Percentiles rank a stretch among this genome's conserved stretches.
Evolutionary conservation across 2,888 invertebrate species (phyloP).

Genomic region (Ochropacha duplaris): DNA sequence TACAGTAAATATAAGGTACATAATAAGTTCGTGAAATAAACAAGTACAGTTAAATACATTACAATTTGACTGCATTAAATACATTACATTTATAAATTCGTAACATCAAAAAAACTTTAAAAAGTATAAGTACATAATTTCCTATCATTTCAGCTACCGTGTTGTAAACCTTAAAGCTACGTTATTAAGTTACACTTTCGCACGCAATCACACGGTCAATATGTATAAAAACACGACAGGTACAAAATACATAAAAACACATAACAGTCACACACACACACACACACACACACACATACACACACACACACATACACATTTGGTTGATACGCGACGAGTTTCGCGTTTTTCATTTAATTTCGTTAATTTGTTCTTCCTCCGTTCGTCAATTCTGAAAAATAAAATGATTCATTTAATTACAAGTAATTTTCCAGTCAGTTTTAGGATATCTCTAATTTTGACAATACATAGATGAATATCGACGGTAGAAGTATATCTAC

Average conservation of each 20-base stretch:
- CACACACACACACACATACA: conserved; percentile 22
- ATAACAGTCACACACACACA: conserved; percentile 17
- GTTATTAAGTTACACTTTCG: conserved; percentile 8
- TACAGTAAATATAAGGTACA: neutral
- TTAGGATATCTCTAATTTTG: too few species aligned
- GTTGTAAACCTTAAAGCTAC: conserved; percentile 1
- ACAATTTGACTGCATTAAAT: too few species aligned
- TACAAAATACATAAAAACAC: conserved; percentile 13
- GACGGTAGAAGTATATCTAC: too few species aligned
- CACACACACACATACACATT: conserved; percentile 28
- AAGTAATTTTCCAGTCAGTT: too few species aligned
- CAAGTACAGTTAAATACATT: neutral
- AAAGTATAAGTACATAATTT: neutral
- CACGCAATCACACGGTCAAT: conserved; percentile 9
- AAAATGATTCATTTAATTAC: neutral
- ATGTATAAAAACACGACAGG: conserved; percentile 25
- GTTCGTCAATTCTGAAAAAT: conserved; percentile 13
- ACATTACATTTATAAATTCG: neutral
- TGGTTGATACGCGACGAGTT: conserved; percentile 43
- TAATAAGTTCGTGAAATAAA: neutral
- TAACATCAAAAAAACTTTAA: neutral
- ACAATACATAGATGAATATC: too few species aligned
- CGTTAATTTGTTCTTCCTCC: conserved; percentile 33
- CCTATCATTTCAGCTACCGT: neutral
- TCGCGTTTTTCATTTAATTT: conserved; percentile 26